Evolutionary conservation across 2,888 invertebrate genomes (phyloP).

Genomic region (Rosalia funebris): DNA sequence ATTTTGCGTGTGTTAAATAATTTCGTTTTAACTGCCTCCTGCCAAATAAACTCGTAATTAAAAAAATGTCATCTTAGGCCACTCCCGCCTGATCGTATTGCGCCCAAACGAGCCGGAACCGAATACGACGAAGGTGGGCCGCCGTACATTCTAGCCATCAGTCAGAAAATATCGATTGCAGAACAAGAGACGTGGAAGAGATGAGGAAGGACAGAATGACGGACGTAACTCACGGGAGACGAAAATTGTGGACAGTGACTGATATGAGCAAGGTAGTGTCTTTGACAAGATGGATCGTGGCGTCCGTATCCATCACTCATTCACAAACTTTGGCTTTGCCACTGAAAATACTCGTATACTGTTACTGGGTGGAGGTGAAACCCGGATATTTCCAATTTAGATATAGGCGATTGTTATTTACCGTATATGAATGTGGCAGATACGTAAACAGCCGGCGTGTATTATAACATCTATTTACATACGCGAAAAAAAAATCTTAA

Average conservation of each 20-base stretch:
- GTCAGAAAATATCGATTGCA: constrained; percentile 46
- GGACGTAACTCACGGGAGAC: constrained; percentile 47
- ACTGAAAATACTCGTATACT: constrained; percentile 27
- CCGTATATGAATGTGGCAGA: not conserved
- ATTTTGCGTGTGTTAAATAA: too few relatives aligned
- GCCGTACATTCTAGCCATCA: constrained; percentile 40
- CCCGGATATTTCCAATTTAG: not conserved
- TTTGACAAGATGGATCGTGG: constrained; percentile 52
- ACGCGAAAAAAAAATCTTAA: too few relatives aligned
- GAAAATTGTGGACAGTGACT: constrained; percentile 56
- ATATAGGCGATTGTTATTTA: too few relatives aligned
- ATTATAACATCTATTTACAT: too few relatives aligned
- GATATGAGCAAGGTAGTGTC: constrained; percentile 53
- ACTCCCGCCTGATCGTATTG: not conserved
- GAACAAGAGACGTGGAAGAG: constrained; percentile 32
- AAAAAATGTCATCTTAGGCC: not conserved
- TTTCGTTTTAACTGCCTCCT: too few relatives aligned
- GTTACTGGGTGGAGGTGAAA: constrained; percentile 17
- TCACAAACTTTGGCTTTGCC: constrained; percentile 38
- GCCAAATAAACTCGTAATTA: too few relatives aligned
- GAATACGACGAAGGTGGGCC: constrained; percentile 28
- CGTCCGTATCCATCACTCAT: constrained; percentile 43
- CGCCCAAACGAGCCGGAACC: constrained; percentile 12
- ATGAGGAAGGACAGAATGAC: constrained; percentile 41
- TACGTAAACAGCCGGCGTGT: too few relatives aligned